phyloP scores from a whole-genome alignment of 1,140 invertebrate species.

The Dufourea novaeangliae region DNA sequence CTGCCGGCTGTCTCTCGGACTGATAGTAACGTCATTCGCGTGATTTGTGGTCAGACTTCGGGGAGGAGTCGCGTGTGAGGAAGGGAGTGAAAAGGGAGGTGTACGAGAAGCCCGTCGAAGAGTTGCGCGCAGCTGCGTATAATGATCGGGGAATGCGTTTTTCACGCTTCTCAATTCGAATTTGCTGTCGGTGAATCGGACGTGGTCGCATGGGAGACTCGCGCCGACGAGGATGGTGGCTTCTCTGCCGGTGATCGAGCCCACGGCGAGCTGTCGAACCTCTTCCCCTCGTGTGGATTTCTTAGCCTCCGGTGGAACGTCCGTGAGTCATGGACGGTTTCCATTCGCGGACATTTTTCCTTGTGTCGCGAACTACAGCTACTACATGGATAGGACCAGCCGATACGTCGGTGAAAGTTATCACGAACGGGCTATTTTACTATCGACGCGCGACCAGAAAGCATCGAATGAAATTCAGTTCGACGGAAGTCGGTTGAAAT shows the following conservation, averaged over 20 bases:
- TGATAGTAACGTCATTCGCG: slow-evolving; percentile 67
- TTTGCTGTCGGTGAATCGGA: slow-evolving; percentile 61
- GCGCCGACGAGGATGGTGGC: not conserved
- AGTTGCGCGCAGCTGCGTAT: slow-evolving; percentile 53
- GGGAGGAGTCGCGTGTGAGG: slow-evolving; percentile 45
- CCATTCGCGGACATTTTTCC: slow-evolving; percentile 10
- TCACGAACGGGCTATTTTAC: not conserved
- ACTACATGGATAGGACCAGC: not conserved
- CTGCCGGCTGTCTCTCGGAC: slow-evolving; percentile 64
- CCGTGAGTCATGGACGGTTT: slow-evolving; percentile 32
- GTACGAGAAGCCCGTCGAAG: slow-evolving; percentile 20
- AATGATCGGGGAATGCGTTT: slow-evolving; percentile 73
- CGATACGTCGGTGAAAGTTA: not conserved
- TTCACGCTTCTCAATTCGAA: slow-evolving; percentile 75
- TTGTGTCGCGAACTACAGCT: slow-evolving; percentile 6
- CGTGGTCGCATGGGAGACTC: not conserved
- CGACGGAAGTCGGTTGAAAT: not conserved
- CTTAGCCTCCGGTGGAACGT: not conserved
- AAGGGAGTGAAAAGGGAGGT: slow-evolving; percentile 12
- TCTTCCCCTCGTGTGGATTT: slow-evolving; percentile 16
- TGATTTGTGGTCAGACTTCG: slow-evolving; percentile 71
- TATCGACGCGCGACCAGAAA: not conserved
- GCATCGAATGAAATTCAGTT: not conserved
- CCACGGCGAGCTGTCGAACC: slow-evolving; percentile 5
- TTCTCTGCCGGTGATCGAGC: not conserved